Evolutionary conservation across 1,140 invertebrate genomes (phyloP).

Genomic region (Drosophila tropicalis): DNA sequence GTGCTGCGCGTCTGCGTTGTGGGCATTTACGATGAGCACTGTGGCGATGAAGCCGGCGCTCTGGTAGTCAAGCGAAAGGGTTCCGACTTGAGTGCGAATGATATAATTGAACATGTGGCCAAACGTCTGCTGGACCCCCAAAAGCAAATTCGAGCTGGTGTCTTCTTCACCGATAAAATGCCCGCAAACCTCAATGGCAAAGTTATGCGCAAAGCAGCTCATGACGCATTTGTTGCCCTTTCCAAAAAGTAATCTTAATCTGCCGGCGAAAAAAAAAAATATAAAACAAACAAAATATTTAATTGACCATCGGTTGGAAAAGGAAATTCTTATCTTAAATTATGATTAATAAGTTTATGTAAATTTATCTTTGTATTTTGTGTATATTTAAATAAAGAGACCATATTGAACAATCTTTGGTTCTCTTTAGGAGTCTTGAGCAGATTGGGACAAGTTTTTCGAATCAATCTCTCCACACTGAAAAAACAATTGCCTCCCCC

Average conservation of each 20-base stretch:
- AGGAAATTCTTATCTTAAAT: not conserved
- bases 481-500: conserved; percentile 42
- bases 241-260: conserved; percentile 17
- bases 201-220: conserved; percentile 85
- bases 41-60: conserved; percentile 58
- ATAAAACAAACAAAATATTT: not conserved
- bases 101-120: conserved; percentile 57
- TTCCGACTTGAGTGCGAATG: conserved; percentile 40
- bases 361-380: not conserved
- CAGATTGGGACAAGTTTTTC: too few species aligned
- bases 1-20: conserved; percentile 65
- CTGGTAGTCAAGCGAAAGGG: conserved; percentile 42
- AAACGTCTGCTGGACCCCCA: conserved; percentile 76
- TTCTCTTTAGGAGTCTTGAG: not conserved
- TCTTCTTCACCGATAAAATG: conserved; percentile 85
- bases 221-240: conserved; percentile 61
- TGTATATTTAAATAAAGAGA: not conserved
- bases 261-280: too few species aligned
- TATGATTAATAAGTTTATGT: conserved; percentile 5
- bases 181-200: conserved; percentile 87
- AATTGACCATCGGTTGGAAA: not conserved
- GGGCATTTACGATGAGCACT: conserved; percentile 53
- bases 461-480: conserved; percentile 8
- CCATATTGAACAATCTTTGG: not conserved
- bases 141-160: conserved; percentile 85